A percentile compares a stretch with the other conserved stretches of the same genome.
Evolutionary conservation across 2,113 vertebrate genomes (phyloP).

Genomic region (Formicarius rufipectus): DNA sequence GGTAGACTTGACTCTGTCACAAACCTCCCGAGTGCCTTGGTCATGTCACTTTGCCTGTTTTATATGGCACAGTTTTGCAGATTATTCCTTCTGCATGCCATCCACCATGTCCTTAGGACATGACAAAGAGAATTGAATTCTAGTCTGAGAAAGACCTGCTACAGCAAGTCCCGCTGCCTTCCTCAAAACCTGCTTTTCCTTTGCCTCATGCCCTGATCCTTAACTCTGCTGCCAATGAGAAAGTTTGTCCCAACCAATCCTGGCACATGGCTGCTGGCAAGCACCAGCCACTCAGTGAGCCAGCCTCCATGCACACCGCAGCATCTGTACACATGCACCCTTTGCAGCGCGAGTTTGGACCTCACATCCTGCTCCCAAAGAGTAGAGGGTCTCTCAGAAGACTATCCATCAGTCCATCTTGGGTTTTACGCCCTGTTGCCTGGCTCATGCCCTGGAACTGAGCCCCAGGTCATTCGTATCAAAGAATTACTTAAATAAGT

Average conservation of each 20-base stretch:
- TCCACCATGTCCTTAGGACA: neutral
- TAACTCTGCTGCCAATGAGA: neutral
- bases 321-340: neutral
- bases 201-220: neutral
- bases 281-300: rapidly evolving
- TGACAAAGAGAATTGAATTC: neutral
- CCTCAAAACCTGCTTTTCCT: neutral
- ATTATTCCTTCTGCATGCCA: neutral
- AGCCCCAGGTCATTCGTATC: rapidly evolving
- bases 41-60: neutral
- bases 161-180: neutral
- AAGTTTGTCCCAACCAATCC: neutral
- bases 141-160: neutral
- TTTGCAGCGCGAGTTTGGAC: neutral
- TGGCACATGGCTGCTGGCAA: neutral
- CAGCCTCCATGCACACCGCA: rapidly evolving
- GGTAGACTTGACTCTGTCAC: neutral
- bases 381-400: neutral
- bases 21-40: neutral
- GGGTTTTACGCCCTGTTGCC: neutral
- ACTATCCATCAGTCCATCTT: neutral
- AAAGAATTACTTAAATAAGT: neutral
- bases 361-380: neutral
- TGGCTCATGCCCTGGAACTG: neutral
- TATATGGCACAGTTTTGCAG: neutral